phyloP scores from a whole-genome alignment of 1,140 invertebrate genomes.

The Heliconius hewitsoni region DNA sequence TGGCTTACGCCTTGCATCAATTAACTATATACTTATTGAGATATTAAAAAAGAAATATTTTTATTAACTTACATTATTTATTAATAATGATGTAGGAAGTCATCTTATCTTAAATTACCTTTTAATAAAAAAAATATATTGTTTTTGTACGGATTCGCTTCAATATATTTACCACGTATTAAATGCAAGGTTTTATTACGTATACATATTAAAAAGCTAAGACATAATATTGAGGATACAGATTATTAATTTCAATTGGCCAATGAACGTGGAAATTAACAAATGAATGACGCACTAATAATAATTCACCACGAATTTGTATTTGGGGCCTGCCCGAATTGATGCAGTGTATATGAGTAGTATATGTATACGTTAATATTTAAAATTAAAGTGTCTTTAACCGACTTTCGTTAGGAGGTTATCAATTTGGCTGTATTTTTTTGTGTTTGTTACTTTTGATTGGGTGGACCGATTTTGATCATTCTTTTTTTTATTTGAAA shows the following conservation, averaged over 20 bases:
- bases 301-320: neutral
- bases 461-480: no score
- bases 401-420: no score
- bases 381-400: no score
- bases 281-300: neutral
- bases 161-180: neutral
- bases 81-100: neutral
- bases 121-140: neutral
- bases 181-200: neutral
- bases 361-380: neutral
- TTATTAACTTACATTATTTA: neutral
- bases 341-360: neutral
- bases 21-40: no score
- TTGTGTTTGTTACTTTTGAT: no score
- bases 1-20: no score
- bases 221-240: neutral
- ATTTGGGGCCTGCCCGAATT: neutral
- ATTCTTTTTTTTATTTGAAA: no score
- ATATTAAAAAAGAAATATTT: neutral
- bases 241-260: neutral
- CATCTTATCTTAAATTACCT: neutral
- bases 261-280: neutral
- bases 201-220: neutral
- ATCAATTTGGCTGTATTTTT: no score
- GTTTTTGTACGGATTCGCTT: neutral